phyloP scores from a whole-genome alignment of 2,888 invertebrate genomes.

The Leptodirus hochenwartii region DNA sequence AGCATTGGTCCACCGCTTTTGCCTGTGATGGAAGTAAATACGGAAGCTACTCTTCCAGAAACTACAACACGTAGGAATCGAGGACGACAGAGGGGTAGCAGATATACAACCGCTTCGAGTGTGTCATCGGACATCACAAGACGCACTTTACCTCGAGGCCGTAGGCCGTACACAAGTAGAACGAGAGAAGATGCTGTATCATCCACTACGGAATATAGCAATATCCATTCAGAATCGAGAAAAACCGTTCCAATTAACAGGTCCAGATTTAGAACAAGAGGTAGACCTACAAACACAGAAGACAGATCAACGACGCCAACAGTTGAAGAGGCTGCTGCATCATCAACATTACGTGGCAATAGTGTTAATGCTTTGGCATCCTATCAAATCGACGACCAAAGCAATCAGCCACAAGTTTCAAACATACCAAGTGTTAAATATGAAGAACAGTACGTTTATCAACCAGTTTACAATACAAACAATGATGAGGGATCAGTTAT shows the following conservation, averaged over 20 bases:
- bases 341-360: too few relatives aligned
- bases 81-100: constrained; percentile 10
- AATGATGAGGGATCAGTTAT: too few relatives aligned
- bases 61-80: constrained; percentile 8
- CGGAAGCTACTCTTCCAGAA: too few relatives aligned
- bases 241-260: constrained; percentile 12
- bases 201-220: constrained; percentile 7
- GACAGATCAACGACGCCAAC: too few relatives aligned
- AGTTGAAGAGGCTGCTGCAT: too few relatives aligned
- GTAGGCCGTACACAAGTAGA: constrained; percentile 9
- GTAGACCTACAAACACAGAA: constrained; percentile 15
- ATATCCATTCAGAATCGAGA: constrained; percentile 10
- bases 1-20: constrained; percentile 11
- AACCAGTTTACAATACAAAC: constrained; percentile 10
- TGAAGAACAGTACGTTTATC: constrained; percentile 8
- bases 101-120: constrained; percentile 10
- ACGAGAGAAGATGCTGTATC: constrained; percentile 8
- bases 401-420: constrained; percentile 12
- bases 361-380: too few relatives aligned
- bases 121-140: constrained; percentile 8
- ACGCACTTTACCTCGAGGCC: constrained; percentile 10
- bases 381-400: too few relatives aligned
- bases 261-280: constrained; percentile 22
- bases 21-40: constrained; percentile 10
- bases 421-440: too few relatives aligned